Evolutionary conservation across 2,797 vertebrate species (phyloP), one percentile per base, ranked within the genome.

Genomic region (Channa striata): DNA sequence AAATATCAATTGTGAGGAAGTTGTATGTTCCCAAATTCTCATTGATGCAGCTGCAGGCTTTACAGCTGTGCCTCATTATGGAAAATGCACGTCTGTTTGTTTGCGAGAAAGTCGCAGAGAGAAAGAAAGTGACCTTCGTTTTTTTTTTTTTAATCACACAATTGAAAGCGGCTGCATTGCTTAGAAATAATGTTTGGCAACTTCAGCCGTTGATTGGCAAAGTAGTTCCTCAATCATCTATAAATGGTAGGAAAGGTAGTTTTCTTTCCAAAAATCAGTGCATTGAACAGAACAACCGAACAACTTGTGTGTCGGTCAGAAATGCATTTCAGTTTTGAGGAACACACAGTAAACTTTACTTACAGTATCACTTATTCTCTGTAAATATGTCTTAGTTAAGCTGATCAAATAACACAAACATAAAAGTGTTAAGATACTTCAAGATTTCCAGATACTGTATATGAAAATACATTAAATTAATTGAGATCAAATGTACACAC

Each of bases 331-430:
- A 30, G 25, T 30, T 4, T 30, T 4, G 25, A 30, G 25, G 25
- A 30, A 30, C 25, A 30, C 25, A 30, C 25, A 30, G 25, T 30
- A 30, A 30, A 30, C 25, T 4, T 30, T 30, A 30, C 25, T 30
- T 30, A 30, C 25, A 30, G 25, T 30, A 30, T 30, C 25, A 30
- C 4, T 30, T 30, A 60, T 64, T 52, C 64, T 42, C 33, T 40
- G n/a, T 21, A 13, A 75, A 33, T 48, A 72, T 37, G 80, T 74
- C 61, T 42, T 17, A 54, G 17, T 72, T 56, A 4, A 39, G 30
- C 47, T 21, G 72, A 84, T 84, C 64, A 6, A 75, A 57, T 83
- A 73, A 75, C 80, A 51, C 67, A 58, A 66, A 68, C 61, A 21
- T 48, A 64, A 37, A 36, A 33, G 49, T n/a, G 48, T 68, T 78